Evolutionary conservation across 2,113 vertebrate genomes (phyloP), one percentile per base, ranked within the genome.

Genomic region (Calonectris borealis): DNA sequence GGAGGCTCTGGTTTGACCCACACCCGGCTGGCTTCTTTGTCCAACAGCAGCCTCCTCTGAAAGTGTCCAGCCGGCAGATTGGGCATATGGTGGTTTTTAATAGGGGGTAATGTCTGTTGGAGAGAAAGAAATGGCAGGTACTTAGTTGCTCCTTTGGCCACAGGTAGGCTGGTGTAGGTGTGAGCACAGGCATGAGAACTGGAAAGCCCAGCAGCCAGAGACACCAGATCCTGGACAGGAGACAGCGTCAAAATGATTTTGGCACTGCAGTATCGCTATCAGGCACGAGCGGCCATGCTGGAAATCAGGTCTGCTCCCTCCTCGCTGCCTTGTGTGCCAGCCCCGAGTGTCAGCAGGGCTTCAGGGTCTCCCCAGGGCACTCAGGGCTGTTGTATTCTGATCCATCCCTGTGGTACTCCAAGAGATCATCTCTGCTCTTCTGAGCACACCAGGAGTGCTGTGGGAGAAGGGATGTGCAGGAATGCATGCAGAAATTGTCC

Each of bases 61-160:
- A 85, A 92, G 89, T 97, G 86, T 95, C 96, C 92, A 86, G 62
- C 83, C 9, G 98, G 94, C 20, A 55, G 76, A 16, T 64, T 77
- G 9, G 79, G 84, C 54, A 57, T 29, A 44, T 64, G 46, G 60
- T 97, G 98, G 60, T 90, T 90, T 96, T 92, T 98, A 95, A 98
- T 97, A 71, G 99, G 98, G 14, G 99, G 99, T 87, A 99, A 97
- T 3, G 98, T 98, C 99, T 99, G 94, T 79, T 46, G 78, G 78
- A 87, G 86, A 95, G 55, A 88, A 78, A 84, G 36, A 94, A 87
- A 94, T 24, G 12, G 32, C 25, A 85, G 40, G 13, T 36, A 44
- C 22, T 64, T 15, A 17, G 38, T 44, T 68, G 32, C 16, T 87
- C 6, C 52, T 85, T 38, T 82, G 73, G 61, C 44, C 57, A 44